Percentiles rank a stretch among this genome's conserved stretches.
Conservation (phyloP, 2,113 vertebrate genomes). For the Sebastes schlegelii region DNA sequence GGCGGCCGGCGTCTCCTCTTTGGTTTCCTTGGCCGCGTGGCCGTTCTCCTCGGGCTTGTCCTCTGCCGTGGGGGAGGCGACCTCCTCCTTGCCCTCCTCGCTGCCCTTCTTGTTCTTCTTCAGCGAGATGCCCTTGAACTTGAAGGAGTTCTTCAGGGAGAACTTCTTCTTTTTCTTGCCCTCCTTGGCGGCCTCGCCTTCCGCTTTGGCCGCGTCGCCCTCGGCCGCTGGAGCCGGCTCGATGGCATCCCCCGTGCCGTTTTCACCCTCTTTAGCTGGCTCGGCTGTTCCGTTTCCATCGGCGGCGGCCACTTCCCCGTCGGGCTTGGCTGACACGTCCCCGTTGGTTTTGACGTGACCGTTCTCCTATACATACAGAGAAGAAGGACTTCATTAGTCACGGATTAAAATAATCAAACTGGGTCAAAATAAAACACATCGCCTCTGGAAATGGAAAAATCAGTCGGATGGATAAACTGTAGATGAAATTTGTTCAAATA, state of each 20-base stretch:
- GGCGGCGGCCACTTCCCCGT: conserved; percentile 81
- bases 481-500: conserved; percentile 23
- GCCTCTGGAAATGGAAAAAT: background rate
- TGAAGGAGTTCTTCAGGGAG: conserved; percentile 94
- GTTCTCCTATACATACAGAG: conserved; percentile 87
- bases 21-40: conserved; percentile 79
- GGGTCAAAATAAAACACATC: conserved; percentile 3
- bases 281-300: conserved; percentile 89
- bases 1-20: conserved; percentile 80
- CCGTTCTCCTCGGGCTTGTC: conserved; percentile 86
- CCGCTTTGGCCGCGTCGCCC: conserved; percentile 81
- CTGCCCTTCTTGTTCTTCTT: conserved; percentile 91
- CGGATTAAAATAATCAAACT: background rate
- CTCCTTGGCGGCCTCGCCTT: conserved; percentile 86
- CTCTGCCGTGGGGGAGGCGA: conserved; percentile 76
- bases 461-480: background rate
- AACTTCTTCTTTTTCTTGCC: conserved; percentile 97
- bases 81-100: conserved; percentile 79
- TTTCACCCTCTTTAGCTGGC: conserved; percentile 79
- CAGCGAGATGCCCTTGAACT: conserved; percentile 93
- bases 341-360: conserved; percentile 94
- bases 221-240: conserved; percentile 87
- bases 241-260: conserved; percentile 83
- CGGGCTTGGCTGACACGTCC: conserved; percentile 89
- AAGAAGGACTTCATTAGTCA: conserved; percentile 33